Base-by-base conservation (phyloP, 92 coral and sea anemone genomes). In the Epizoanthus scotinus region DNA sequence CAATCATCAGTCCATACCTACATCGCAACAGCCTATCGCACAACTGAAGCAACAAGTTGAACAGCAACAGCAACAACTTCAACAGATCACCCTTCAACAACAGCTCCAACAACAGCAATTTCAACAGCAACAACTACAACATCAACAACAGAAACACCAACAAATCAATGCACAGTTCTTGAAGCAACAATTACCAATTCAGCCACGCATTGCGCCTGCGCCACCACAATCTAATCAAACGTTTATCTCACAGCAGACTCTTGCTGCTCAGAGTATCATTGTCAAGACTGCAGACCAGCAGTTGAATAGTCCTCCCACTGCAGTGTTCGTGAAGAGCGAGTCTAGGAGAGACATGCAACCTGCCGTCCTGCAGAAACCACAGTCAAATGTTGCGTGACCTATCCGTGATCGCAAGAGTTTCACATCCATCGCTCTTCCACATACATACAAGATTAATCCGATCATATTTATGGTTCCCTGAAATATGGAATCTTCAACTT, bases 151-250 rank as follows among this genome's bases (percentile, higher is more conserved):
- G 72, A 92, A 91, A 54, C 92, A 92, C 77, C 91, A 89, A 49
- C 93, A 86, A 28, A 57, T 92, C 50, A 92, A 81, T 83, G 81
- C 94, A 1, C 97, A 92, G 68, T 90, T 87, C 34, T 67, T 90
- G 0, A 92, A 92, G 64, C 93, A 87, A 70, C 98, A 96, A 70
- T 84, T 91, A 47, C 99, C 98, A 0, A 87, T 94, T 18, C 99
- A 96, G 64, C 99, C 95, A 6, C 98, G 99, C 20, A 70, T 96
- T 19, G 99, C 99, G 22, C 99, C 99, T 9, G 99, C 99, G 8
- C 95, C 95, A 15, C 87, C 88, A 13, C 98, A 90, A 24, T 91
- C 99, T 17, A 77, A 92, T 26, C 98, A 93, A 83, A 71, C 94
- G n/a, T 72, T 90, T 49, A 87, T 92, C 66, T 78, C 92, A 0